A percentile compares a stretch with the other conserved stretches of the same genome.
These are phyloP conservation scores for Drosophila testacea DNA, from an alignment of 2,888 invertebrate genomes.

Conservation along the genomic window DNA sequence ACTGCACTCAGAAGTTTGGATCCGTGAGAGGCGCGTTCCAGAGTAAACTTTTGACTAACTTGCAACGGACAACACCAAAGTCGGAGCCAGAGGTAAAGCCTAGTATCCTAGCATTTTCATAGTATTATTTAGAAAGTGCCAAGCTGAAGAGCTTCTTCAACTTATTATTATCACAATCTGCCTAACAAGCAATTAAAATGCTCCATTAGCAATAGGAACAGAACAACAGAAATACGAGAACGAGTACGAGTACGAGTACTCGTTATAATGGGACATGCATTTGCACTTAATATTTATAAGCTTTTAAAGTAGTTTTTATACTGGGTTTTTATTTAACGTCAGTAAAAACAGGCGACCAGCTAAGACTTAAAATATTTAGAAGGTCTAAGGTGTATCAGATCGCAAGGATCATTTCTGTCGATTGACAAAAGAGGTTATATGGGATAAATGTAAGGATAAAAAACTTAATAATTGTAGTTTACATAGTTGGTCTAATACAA, in stretches of 20 bases:
- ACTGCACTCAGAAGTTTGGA: conserved; percentile 56
- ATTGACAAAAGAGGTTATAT: no score
- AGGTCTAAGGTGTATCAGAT: no score
- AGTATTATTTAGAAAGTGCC: conserved; percentile 7
- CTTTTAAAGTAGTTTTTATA: no score
- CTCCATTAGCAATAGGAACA: conserved; percentile 19
- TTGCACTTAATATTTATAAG: background rate
- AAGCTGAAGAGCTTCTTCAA: conserved; percentile 15
- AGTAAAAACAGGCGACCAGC: no score
- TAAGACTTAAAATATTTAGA: no score
- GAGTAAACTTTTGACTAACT: conserved; percentile 47
- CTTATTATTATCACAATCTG: conserved; percentile 28
- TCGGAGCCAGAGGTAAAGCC: conserved; percentile 2
- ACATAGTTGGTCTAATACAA: no score
- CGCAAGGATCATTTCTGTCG: no score
- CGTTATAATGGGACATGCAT: background rate
- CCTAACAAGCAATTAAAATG: conserved; percentile 45
- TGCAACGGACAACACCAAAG: conserved; percentile 25
- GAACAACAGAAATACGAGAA: background rate
- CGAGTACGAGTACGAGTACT: no score
- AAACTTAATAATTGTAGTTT: no score
- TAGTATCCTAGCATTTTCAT: conserved; percentile 4
- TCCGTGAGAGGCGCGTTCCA: conserved; percentile 25
- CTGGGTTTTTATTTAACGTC: no score
- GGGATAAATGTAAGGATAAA: no score